A percentile compares a stretch with the other conserved stretches of the same genome.
Evolutionary conservation across 1,140 invertebrate genomes (phyloP).

Genomic region (Pemphigus obesinymphae): DNA sequence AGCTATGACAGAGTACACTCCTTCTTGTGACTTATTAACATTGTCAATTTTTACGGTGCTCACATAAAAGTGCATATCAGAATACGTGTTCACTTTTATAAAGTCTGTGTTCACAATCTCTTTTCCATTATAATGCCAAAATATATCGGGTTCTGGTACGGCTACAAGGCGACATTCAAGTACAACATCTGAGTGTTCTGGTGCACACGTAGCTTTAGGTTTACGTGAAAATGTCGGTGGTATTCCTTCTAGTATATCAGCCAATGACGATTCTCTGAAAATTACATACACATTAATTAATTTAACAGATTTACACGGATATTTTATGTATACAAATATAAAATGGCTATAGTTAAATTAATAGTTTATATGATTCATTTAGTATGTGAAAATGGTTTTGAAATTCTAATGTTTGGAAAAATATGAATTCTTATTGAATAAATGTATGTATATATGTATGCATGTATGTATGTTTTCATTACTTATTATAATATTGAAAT

Average conservation of each 20-base stretch:
- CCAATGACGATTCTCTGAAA: constrained; percentile 76
- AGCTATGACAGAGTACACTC: constrained; percentile 79
- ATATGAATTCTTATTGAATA: too few species aligned
- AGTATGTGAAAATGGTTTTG: not conserved
- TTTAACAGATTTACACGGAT: not conserved
- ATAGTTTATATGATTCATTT: not conserved
- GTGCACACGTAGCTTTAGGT: constrained; percentile 75
- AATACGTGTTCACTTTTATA: constrained; percentile 68
- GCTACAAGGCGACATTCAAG: constrained; percentile 81
- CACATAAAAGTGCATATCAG: constrained; percentile 85
- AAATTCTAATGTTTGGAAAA: too few species aligned
- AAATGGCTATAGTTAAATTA: not conserved
- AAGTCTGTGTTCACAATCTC: constrained; percentile 64
- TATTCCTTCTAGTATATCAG: constrained; percentile 85
- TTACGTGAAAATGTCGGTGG: constrained; percentile 87
- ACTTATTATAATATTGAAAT: too few species aligned
- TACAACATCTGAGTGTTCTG: constrained; percentile 72
- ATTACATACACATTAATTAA: not conserved
- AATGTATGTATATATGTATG: too few species aligned
- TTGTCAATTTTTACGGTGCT: constrained; percentile 74
- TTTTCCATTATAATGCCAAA: constrained; percentile 73
- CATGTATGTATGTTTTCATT: too few species aligned
- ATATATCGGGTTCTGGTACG: constrained; percentile 83
- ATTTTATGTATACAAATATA: not conserved
- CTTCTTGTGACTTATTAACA: constrained; percentile 67